Base-by-base conservation (phyloP, 2,113 vertebrate species). In the Ammodytes dubius region DNA sequence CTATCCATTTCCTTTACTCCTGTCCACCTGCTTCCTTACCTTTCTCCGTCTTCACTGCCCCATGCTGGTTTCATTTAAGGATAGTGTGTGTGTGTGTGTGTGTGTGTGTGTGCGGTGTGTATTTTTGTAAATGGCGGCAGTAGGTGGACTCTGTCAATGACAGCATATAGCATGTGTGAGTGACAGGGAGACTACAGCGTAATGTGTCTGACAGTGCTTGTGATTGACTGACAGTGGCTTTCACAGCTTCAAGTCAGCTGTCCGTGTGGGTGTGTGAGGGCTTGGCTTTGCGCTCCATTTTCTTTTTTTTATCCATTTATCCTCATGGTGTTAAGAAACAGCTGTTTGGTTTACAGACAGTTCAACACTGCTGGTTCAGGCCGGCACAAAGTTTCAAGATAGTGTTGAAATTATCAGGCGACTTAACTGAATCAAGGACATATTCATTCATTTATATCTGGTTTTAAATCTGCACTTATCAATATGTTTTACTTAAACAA, bases 81-180 rank as follows among this genome's bases (percentile, higher is more conserved):
- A 35, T 14, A 54, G 43, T 65, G 50, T 37, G 37, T 50, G 13
- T 66, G 27, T 49, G 12, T 46, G 14, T 67, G 46, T 82, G 11
- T 39, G 9, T 47, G 74, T 13, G n/a, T 14, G 19, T 47, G 27
- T 27, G 27, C 2, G 27, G 27, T 64, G 46, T 69, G 35, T 14
- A 3, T 76, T 19, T 70, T 43, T 70, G 43, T 39, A 52, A n/a
- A 4, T 67, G 82, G 60, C 84, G 81, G 81, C 83, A 81, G 79
- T 84, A 81, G 84, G 86, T 59, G 81, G 74, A 52, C 69, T 73
- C 78, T 66, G 82, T 87, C 84, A 79, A 3, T 84, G 84, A 86
- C 72, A 59, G 67, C 83, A 76, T 72, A 83, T 87, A 83, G 68
- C 45, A 65, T 83, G 74, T 81, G 81, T 85, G 79, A 89, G 67